phyloP scores from a whole-genome alignment of 2,888 invertebrate species.

The Pyrochroa serraticornis region DNA sequence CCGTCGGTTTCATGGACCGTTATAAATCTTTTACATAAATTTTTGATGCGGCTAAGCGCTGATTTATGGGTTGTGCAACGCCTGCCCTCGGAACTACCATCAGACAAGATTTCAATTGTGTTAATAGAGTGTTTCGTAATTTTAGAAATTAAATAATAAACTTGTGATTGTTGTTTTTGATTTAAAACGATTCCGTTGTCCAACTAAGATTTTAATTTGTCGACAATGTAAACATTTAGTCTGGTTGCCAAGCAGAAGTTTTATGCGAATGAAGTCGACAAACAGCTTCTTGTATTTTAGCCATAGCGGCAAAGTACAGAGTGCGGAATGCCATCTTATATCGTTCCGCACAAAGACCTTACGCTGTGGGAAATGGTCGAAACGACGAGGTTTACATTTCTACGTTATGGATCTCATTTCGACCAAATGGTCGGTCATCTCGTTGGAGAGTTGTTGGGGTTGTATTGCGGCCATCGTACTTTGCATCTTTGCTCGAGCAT shows the following conservation, averaged over 20 bases:
- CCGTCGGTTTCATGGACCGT: constrained; percentile 34
- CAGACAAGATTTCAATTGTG: constrained; percentile 15
- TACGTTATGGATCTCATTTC: constrained; percentile 54
- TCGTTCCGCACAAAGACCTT: constrained; percentile 43
- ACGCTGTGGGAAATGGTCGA: constrained; percentile 46
- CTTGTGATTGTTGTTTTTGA: constrained; percentile 24
- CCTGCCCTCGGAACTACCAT: constrained; percentile 17
- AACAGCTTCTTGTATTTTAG: constrained; percentile 31
- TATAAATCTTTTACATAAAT: constrained; percentile 38
- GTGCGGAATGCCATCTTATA: constrained; percentile 44
- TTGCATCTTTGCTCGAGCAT: constrained; percentile 45
- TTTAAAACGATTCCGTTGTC: constrained; percentile 13
- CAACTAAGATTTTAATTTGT: constrained; percentile 30
- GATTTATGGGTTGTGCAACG: constrained; percentile 32
- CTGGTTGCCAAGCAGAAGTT: constrained; percentile 27
- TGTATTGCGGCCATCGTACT: constrained; percentile 41
- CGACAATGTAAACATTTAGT: constrained; percentile 30
- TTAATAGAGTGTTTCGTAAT: neutral
- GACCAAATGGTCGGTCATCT: constrained; percentile 52
- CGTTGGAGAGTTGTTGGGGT: constrained; percentile 49
- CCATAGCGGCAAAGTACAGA: constrained; percentile 31
- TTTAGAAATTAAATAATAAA: neutral
- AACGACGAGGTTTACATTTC: constrained; percentile 50
- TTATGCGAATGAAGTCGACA: constrained; percentile 36
- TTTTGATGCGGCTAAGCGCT: constrained; percentile 32